phyloP scores from a whole-genome alignment of 2,797 vertebrate genomes.

The Pygocentrus nattereri region DNA sequence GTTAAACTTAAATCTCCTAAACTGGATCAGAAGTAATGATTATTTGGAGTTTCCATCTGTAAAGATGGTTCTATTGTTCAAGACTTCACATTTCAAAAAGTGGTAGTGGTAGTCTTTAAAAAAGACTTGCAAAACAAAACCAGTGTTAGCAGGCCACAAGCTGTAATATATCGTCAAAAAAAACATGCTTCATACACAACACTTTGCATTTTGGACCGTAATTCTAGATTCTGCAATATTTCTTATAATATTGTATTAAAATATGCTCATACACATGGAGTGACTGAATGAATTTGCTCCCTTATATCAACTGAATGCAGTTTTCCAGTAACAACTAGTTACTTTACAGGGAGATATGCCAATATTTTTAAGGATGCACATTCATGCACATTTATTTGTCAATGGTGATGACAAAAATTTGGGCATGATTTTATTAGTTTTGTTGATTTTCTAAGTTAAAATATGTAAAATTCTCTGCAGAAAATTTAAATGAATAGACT shows the following conservation, averaged over 20 bases:
- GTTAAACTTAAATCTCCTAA: not conserved
- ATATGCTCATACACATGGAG: slow-evolving; percentile 22
- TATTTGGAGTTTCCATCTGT: not conserved
- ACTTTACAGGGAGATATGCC: not conserved
- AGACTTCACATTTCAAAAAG: slow-evolving; percentile 41
- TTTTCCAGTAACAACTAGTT: slow-evolving; percentile 22
- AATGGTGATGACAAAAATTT: too few species aligned
- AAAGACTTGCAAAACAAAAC: slow-evolving; percentile 30
- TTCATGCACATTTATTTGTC: too few species aligned
- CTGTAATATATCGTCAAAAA: slow-evolving; percentile 12
- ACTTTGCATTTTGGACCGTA: slow-evolving; percentile 38
- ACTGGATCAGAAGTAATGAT: slow-evolving; percentile 10
- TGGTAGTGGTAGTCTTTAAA: slow-evolving; percentile 27
- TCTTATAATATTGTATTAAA: slow-evolving; percentile 15
- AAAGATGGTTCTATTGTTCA: not conserved
- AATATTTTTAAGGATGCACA: not conserved
- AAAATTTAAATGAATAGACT: too few species aligned
- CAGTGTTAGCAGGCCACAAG: slow-evolving; percentile 39
- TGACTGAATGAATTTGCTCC: slow-evolving; percentile 49
- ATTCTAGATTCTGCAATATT: slow-evolving; percentile 2
- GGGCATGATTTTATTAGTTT: too few species aligned
- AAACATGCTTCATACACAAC: slow-evolving; percentile 28
- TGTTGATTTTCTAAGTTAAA: not conserved
- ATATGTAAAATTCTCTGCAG: too few species aligned
- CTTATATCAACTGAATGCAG: slow-evolving; percentile 13